Evolutionary conservation across 1,140 invertebrate genomes (phyloP), one percentile per base, ranked within the genome.

Genomic region (Nylanderia fulva): DNA sequence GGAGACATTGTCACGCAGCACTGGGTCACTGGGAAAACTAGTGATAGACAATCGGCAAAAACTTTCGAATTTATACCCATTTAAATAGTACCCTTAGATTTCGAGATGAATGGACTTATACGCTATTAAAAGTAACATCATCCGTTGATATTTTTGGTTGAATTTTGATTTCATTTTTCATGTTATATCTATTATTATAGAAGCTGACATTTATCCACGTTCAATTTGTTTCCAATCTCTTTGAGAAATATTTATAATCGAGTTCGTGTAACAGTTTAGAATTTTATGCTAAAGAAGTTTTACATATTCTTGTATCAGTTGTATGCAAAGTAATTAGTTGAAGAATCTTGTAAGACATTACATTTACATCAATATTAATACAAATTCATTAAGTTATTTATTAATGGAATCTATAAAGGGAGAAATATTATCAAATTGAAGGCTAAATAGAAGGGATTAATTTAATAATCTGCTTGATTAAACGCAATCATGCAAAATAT

Each of bases 11-110:
- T 27, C 54, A 63, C 39, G n/a, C n/a, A n/a, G 52, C 39, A 79
- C 21, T 85, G 60, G 77, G 84, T 85, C 64, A 85, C 24, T 24
- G 66, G 36, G 76, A n/a, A 48, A 52, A 76, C 61, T 77, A 77
- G 39, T 60, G 58, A 66, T 36, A 45, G 72, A 77, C 72, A 63
- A 75, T 77, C 24, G 83, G 74, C 60, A 58, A 84, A 84, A 84
- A 84, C 60, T 84, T 76, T 79, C 48, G 48, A 84, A 79, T 84
- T 79, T 64, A 84, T 66, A 48, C 36, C 15, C 24, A 27, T 72
- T 71, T 45, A 45, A 58, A 18, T 18, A 24, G 39, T 54, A 72
- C 36, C 77, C 29, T 80, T 58, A 29, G 24, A 80, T 69, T 39
- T 33, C 68, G 15, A 27, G 27, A 71, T 18, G 24, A 48, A 7